phyloP scores from a whole-genome alignment of 2,888 invertebrate species.

The Tenthredo notha region DNA sequence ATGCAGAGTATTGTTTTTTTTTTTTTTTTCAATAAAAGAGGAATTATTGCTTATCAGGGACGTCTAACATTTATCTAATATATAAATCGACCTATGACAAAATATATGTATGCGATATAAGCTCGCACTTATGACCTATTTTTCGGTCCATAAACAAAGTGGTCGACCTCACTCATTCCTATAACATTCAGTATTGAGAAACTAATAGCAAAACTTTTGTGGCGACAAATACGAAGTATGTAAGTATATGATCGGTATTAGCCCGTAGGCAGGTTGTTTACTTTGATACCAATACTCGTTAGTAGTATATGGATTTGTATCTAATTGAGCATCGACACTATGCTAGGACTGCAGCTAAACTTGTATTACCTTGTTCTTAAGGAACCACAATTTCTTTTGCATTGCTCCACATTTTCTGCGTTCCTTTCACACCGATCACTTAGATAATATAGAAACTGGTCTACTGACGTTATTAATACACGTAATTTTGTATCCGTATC shows the following conservation, averaged over 20 bases:
- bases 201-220: conserved; percentile 26
- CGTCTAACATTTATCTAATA: background rate
- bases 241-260: conserved; percentile 15
- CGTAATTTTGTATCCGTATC: conserved; percentile 20
- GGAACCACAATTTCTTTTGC: conserved; percentile 35
- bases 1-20: too few species aligned
- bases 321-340: conserved; percentile 43
- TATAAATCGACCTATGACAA: background rate
- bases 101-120: background rate
- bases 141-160: conserved; percentile 46
- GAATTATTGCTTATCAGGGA: too few species aligned
- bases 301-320: background rate
- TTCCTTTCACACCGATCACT: conserved; percentile 35
- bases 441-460: conserved; percentile 11
- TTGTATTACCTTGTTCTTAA: background rate
- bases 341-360: background rate
- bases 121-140: conserved; percentile 33
- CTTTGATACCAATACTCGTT: background rate
- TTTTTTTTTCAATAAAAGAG: background rate
- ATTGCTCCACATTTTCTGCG: conserved; percentile 36
- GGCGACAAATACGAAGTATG: conserved; percentile 26
- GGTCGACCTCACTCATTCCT: conserved; percentile 44
- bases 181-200: conserved; percentile 24
- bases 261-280: conserved; percentile 29
- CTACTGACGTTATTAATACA: background rate